Evolutionary conservation across 2,888 invertebrate genomes (phyloP).

Genomic region (Tridacna crocea): DNA sequence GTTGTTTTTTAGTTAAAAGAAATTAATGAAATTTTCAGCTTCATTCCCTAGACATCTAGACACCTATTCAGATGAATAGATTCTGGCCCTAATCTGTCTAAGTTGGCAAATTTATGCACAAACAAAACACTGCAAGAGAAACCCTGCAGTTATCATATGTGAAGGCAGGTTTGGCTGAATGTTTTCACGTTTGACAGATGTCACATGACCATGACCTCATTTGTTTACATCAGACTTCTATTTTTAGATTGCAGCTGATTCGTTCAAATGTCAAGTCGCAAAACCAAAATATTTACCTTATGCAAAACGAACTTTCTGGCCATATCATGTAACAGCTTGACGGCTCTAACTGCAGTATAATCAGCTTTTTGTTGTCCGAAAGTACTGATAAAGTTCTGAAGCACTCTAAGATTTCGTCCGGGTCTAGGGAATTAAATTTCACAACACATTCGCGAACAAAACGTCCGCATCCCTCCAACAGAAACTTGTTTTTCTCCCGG

Average conservation of each 20-base stretch:
- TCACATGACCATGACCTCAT: slow-evolving; percentile 47
- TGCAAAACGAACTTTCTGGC: slow-evolving; percentile 84
- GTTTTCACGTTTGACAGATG: slow-evolving; percentile 41
- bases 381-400: slow-evolving; percentile 76
- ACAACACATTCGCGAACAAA: slow-evolving; percentile 81
- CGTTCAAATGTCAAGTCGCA: slow-evolving; percentile 32
- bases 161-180: no score
- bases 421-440: slow-evolving; percentile 80
- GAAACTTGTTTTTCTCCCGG: slow-evolving; percentile 77
- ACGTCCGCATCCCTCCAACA: slow-evolving; percentile 81
- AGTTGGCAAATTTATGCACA: no score
- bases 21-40: no score
- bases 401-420: slow-evolving; percentile 78
- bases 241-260: slow-evolving; percentile 54
- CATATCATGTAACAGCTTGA: slow-evolving; percentile 82
- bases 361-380: slow-evolving; percentile 79
- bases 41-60: no score
- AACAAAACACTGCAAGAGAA: no score
- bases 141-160: no score
- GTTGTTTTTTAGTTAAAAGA: no score
- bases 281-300: slow-evolving; percentile 71
- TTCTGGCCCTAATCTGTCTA: no score
- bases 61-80: no score
- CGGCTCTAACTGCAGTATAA: slow-evolving; percentile 80
- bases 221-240: slow-evolving; percentile 57